Evolutionary conservation across 2,888 invertebrate genomes (phyloP), one percentile per base, ranked within the genome.

Genomic region (Bellardia pandia): DNA sequence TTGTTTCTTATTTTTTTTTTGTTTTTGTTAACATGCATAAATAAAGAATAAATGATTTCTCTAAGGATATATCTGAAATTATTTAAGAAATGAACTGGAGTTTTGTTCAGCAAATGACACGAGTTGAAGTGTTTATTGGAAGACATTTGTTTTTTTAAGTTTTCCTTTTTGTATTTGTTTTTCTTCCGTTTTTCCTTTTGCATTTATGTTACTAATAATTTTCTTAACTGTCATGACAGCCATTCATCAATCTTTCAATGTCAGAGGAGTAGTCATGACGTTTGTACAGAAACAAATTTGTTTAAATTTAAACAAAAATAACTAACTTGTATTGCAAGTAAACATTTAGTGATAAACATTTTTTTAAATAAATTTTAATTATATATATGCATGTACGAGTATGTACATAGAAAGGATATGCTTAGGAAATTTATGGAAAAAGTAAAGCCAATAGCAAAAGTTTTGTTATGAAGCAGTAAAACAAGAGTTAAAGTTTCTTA

Each of bases 231-330:
- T 53, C 69, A 71, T 56, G 60, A 48, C 48, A 71, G 30, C 60
- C n/a, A 72, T 56, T 64, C 72, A 74, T 80, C 56, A 72, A 74
- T 74, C 72, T 72, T 56, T 42, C 37, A 74, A 30, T 53, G 42
- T 16, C 72, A 45, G 23, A 8, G 45, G 13, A 53, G 58, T 14
- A 14, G 8, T 11, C 23, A 76, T 74, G 30, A 53, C 56, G 42
- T 68, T 68, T 13, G 45, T 48, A 58, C 11, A 40, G 40, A n/a
- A 56, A 40, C 23, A 64, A 75, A 13, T 6, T 42, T 76, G 6
- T 23, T 9, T 14, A 51, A 53, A 51, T 64, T 75, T 37, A 42
- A 64, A 40, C 42, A 53, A 66, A 37, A 53, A 53, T 16, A 16
- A 37, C 6, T 37, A 14, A 37, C 7, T 45, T 51, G n/a, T 51